Conservation (phyloP, 2,888 invertebrate genomes). For the Melanargia galathea region DNA sequence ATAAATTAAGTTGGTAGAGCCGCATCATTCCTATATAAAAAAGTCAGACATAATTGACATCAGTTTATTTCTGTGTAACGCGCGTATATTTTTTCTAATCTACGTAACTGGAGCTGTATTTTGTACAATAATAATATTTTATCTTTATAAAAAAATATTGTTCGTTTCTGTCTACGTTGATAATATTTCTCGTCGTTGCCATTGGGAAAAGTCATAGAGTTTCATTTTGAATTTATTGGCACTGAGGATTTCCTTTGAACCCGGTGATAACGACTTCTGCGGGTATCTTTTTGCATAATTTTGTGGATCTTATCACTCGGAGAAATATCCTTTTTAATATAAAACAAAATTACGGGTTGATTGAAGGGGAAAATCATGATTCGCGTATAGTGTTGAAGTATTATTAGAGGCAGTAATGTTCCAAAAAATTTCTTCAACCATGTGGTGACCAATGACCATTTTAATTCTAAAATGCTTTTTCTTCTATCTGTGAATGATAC, state of each 20-base stretch:
- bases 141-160: slow-evolving; percentile 32
- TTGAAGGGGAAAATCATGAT: slow-evolving; percentile 23
- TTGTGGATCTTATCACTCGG: slow-evolving; percentile 45
- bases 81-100: slow-evolving; percentile 2
- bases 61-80: neutral
- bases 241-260: slow-evolving; percentile 58
- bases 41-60: neutral
- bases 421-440: neutral
- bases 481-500: too few relatives aligned
- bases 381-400: neutral
- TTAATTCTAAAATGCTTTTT: too few relatives aligned
- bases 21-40: too few relatives aligned
- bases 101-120: neutral
- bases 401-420: neutral
- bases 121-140: slow-evolving; percentile 18
- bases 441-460: too few relatives aligned
- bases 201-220: slow-evolving; percentile 37
- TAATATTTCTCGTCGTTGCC: slow-evolving; percentile 28
- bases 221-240: slow-evolving; percentile 53
- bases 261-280: slow-evolving; percentile 52
- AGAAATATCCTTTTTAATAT: slow-evolving; percentile 33
- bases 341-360: slow-evolving; percentile 24
- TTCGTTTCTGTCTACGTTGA: slow-evolving; percentile 14
- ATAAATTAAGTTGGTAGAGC: too few relatives aligned
- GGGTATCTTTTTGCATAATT: slow-evolving; percentile 52